These are phyloP conservation scores for Nyctalus aviator DNA, from an alignment of 2,797 vertebrate species.

Conservation along the genomic window DNA sequence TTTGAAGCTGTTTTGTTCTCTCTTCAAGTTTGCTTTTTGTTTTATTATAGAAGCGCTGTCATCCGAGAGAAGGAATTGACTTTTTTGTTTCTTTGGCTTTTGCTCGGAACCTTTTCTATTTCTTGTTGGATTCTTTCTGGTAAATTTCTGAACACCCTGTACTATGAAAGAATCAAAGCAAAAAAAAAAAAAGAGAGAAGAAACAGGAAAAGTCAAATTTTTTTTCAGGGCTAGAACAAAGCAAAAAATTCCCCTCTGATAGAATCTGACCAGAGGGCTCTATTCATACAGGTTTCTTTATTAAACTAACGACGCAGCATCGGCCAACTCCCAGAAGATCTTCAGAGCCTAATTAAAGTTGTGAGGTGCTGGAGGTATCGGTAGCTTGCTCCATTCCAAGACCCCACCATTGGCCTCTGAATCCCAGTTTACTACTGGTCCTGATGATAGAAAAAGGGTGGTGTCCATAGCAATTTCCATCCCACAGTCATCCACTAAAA, in stretches of 20 bases:
- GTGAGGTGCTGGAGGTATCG: neutral
- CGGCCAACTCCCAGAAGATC: slow-evolving; percentile 14
- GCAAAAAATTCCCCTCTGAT: slow-evolving; percentile 50
- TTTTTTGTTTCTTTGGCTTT: slow-evolving; percentile 60
- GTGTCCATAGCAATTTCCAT: neutral
- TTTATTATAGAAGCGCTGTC: slow-evolving; percentile 53
- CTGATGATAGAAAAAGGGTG: neutral
- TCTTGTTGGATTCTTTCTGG: slow-evolving; percentile 55
- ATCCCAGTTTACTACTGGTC: neutral
- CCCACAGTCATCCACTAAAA: neutral
- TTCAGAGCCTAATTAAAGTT: slow-evolving; percentile 38
- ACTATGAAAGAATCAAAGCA: slow-evolving; percentile 62
- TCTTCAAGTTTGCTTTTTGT: slow-evolving; percentile 65
- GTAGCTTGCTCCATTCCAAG: neutral
- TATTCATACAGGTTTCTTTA: slow-evolving; percentile 65
- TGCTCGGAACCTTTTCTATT: slow-evolving; percentile 51
- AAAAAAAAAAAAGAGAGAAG: neutral
- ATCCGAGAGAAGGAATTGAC: slow-evolving; percentile 53
- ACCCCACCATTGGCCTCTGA: neutral
- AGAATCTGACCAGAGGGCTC: slow-evolving; percentile 63
- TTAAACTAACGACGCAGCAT: slow-evolving; percentile 36
- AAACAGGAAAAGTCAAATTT: neutral
- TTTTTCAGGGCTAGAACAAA: slow-evolving; percentile 18
- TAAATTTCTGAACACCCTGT: slow-evolving; percentile 44
- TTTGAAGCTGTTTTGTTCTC: slow-evolving; percentile 60